phyloP scores from a whole-genome alignment of 1,140 invertebrate genomes.

The Pseudomyrmex sp. region DNA sequence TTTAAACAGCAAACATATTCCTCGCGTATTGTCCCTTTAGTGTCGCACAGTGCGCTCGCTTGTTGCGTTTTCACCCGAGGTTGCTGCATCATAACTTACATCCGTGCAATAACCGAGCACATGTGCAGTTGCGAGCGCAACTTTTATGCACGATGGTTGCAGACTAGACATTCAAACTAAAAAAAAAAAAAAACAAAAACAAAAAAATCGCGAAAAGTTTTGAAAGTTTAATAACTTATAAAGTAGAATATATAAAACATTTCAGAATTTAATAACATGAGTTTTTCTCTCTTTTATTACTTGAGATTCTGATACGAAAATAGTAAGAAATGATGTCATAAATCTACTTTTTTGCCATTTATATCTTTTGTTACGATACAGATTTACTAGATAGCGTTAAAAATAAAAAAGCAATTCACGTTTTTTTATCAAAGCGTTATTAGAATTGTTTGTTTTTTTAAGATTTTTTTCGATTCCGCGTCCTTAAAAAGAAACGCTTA shows the following conservation, averaged over 20 bases:
- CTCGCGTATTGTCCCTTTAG: conserved; percentile 62
- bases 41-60: conserved; percentile 44
- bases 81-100: conserved; percentile 49
- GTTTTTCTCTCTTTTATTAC: too few species aligned
- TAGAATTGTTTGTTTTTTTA: conserved; percentile 16
- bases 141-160: conserved; percentile 22
- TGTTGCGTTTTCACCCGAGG: conserved; percentile 59
- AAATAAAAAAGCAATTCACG: neutral
- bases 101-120: conserved; percentile 24
- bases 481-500: neutral
- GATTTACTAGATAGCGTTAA: too few species aligned
- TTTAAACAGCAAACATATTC: conserved; percentile 57
- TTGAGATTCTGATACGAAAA: too few species aligned
- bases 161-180: neutral
- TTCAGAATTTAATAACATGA: neutral
- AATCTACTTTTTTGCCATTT: neutral
- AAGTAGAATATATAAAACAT: neutral
- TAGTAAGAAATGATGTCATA: neutral
- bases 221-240: conserved; percentile 4
- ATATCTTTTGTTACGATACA: neutral
- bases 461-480: neutral
- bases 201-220: neutral
- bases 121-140: conserved; percentile 16
- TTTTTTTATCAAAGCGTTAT: neutral
- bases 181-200: neutral